These are phyloP conservation scores for Oligia strigilis DNA, from an alignment of 2,888 invertebrate genomes.

Conservation along the genomic window DNA sequence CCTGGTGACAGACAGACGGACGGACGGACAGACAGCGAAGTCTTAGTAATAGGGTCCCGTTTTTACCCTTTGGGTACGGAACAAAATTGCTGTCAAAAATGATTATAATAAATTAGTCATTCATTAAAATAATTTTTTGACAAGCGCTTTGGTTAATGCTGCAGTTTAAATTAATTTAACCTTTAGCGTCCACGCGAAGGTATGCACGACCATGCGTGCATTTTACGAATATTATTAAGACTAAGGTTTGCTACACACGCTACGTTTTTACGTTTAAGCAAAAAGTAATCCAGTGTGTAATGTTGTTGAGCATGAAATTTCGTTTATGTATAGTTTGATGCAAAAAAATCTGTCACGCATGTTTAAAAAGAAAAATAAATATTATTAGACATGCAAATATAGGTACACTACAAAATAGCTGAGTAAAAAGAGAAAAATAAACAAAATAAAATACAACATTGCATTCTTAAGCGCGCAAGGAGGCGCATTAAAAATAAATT, in stretches of 20 bases:
- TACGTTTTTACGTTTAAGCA: slow-evolving; percentile 21
- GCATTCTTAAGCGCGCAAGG: neutral
- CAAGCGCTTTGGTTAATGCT: slow-evolving; percentile 44
- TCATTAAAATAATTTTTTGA: too few species aligned
- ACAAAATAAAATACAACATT: neutral
- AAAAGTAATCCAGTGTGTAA: slow-evolving; percentile 7
- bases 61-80: too few species aligned
- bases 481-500: slow-evolving; percentile 35
- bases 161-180: slow-evolving; percentile 60
- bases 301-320: slow-evolving; percentile 22
- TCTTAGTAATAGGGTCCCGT: too few species aligned
- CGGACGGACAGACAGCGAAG: too few species aligned
- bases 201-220: slow-evolving; percentile 54
- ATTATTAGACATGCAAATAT: neutral
- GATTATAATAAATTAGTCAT: slow-evolving; percentile 10
- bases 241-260: slow-evolving; percentile 55
- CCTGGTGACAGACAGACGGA: too few species aligned
- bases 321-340: neutral
- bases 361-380: too few species aligned
- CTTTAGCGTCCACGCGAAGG: slow-evolving; percentile 49
- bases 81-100: slow-evolving; percentile 8
- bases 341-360: neutral
- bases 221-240: slow-evolving; percentile 46
- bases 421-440: neutral
- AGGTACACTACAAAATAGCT: neutral